phyloP scores from a whole-genome alignment of 1,140 invertebrate species.

The Euura lappo region DNA sequence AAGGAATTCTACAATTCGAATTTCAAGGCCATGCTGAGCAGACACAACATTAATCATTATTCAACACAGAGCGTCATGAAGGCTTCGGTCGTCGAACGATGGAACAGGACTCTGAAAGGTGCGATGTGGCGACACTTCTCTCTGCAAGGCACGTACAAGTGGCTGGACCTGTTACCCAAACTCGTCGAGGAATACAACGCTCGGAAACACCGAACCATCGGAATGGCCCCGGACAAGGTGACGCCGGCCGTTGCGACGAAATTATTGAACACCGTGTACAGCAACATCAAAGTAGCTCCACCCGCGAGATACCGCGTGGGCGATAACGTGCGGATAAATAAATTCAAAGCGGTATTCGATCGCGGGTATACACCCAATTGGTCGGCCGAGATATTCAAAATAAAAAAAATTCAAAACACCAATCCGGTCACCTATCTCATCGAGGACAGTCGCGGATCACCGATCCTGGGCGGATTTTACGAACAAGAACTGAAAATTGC shows the following conservation, averaged over 20 bases:
- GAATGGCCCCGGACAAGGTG: constrained; percentile 48
- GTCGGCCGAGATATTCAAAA: constrained; percentile 41
- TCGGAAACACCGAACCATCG: constrained; percentile 51
- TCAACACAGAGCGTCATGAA: too few relatives aligned
- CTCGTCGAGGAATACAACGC: constrained; percentile 55
- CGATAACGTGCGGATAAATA: too few relatives aligned
- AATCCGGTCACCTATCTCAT: constrained; percentile 38
- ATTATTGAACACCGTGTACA: too few relatives aligned
- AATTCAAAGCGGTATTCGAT: constrained; percentile 30
- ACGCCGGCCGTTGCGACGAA: constrained; percentile 10
- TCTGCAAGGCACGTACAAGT: constrained; percentile 48
- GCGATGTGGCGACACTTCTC: constrained; percentile 56
- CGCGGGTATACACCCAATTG: constrained; percentile 41
- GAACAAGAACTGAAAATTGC: constrained; percentile 35
- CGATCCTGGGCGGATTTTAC: constrained; percentile 40
- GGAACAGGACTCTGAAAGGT: constrained; percentile 55
- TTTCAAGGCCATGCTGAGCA: constrained; percentile 35
- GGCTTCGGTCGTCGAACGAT: too few relatives aligned
- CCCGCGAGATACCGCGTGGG: too few relatives aligned
- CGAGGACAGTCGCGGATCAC: constrained; percentile 22
- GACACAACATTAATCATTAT: too few relatives aligned
- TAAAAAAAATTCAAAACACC: constrained; percentile 30
- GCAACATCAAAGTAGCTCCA: too few relatives aligned
- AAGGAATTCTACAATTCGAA: constrained; percentile 45
- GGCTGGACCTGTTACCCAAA: constrained; percentile 42